Conservation (phyloP, 2,113 vertebrate genomes). For the Furnarius figulus region DNA sequence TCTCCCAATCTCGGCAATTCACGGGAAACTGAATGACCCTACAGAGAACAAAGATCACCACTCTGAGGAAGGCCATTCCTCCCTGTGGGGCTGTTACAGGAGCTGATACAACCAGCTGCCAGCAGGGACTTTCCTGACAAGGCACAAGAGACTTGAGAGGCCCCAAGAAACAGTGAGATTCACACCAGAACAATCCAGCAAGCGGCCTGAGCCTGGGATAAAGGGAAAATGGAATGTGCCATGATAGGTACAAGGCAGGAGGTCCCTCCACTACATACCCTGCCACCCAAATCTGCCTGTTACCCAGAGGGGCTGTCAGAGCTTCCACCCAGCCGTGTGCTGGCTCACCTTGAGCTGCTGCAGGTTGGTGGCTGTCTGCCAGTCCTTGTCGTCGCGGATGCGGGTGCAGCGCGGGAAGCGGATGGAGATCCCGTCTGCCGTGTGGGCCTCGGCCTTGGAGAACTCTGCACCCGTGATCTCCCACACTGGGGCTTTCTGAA, state of each 20-base stretch:
- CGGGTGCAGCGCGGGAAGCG: slow-evolving; percentile 96
- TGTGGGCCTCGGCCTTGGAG: slow-evolving; percentile 94
- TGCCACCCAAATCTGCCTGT: rapidly evolving
- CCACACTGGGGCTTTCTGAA: slow-evolving; percentile 92
- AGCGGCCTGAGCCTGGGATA: neutral
- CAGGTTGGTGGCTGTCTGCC: slow-evolving; percentile 91
- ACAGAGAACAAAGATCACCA: neutral
- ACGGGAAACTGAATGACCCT: rapidly evolving
- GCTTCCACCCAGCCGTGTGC: rapidly evolving
- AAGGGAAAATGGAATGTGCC: rapidly evolving
- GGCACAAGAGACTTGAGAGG: neutral
- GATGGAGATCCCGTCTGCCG: slow-evolving; percentile 96
- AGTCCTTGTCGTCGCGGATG: slow-evolving; percentile 96
- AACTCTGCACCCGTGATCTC: slow-evolving; percentile 98
- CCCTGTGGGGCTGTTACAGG: neutral
- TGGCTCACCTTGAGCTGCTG: slow-evolving; percentile 86
- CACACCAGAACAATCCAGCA: neutral
- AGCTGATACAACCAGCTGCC: neutral
- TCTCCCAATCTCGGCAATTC: neutral
- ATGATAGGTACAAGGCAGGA: neutral
- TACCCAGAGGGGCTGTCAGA: rapidly evolving
- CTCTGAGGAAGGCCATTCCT: neutral
- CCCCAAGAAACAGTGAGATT: neutral
- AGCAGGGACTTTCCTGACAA: neutral
- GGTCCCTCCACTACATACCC: rapidly evolving